Conservation (phyloP, 1,140 invertebrate genomes). For the Drosophila littoralis region DNA sequence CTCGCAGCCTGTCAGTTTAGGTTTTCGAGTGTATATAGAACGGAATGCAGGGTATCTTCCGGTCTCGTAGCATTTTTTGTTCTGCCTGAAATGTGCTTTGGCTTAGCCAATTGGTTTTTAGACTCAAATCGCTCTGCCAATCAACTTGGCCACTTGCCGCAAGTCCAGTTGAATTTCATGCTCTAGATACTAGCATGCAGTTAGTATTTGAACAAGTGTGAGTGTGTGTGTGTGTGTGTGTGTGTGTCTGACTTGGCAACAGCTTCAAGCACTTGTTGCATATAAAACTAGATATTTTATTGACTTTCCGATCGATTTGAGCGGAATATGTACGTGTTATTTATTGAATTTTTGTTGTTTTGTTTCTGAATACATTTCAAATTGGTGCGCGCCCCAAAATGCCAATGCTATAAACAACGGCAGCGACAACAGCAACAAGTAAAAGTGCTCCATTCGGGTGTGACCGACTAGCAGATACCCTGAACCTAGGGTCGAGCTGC, state of each 20-base stretch:
- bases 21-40: too few relatives aligned
- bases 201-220: conserved; percentile 37
- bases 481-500: too few relatives aligned
- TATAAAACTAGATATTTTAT: conserved; percentile 77
- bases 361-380: conserved; percentile 35
- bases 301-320: conserved; percentile 63
- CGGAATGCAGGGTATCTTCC: conserved; percentile 15
- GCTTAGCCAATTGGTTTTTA: conserved; percentile 58
- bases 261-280: conserved; percentile 35
- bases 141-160: conserved; percentile 52
- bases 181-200: conserved; percentile 77
- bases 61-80: background rate
- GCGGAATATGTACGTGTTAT: conserved; percentile 10
- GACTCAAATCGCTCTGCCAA: conserved; percentile 38
- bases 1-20: too few relatives aligned
- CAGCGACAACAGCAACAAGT: conserved; percentile 5
- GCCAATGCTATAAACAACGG: conserved; percentile 42
- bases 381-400: conserved; percentile 46
- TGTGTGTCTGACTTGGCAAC: conserved; percentile 40
- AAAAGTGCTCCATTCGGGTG: too few relatives aligned
- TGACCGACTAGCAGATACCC: too few relatives aligned
- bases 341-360: conserved; percentile 14
- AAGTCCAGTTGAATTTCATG: conserved; percentile 66
- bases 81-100: conserved; percentile 11
- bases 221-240: conserved; percentile 6